Percentiles rank a stretch among this genome's conserved stretches.
phyloP scores from a whole-genome alignment of 2,888 invertebrate genomes.

The Calephelis perditalis region DNA sequence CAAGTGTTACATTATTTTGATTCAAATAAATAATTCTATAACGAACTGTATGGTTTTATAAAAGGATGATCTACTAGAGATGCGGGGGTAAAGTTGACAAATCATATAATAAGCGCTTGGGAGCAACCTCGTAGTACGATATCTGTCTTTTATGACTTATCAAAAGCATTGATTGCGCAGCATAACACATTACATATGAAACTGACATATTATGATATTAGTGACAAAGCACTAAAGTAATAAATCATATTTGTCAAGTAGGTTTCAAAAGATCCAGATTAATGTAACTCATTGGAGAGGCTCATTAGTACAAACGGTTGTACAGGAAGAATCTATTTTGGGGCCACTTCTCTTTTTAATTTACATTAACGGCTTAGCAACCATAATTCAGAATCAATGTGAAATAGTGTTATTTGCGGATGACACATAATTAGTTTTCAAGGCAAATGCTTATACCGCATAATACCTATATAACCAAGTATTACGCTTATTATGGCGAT shows the following conservation, averaged over 20 bases:
- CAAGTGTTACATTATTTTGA: neutral
- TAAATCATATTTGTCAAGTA: neutral
- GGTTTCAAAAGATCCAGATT: neutral
- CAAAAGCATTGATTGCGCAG: neutral
- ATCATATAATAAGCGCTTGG: neutral
- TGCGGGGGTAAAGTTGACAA: neutral
- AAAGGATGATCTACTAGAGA: neutral
- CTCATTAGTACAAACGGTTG: neutral
- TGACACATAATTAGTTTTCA: neutral
- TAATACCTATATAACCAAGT: neutral
- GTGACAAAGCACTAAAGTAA: neutral
- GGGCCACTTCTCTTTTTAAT: neutral
- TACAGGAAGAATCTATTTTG: neutral
- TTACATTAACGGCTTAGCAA: too few relatives aligned
- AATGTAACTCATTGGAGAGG: neutral
- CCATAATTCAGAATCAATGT: neutral
- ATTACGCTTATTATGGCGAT: neutral
- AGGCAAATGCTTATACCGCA: neutral
- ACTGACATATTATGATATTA: neutral
- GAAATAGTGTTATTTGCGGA: neutral
- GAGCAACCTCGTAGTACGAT: neutral
- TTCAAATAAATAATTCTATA: neutral
- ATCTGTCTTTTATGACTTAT: neutral
- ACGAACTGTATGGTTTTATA: neutral
- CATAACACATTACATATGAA: neutral